A percentile compares a stretch with the other conserved stretches of the same genome.
These are phyloP conservation scores for Caenorhabditis macrosperma DNA, from an alignment of 2,888 invertebrate species.

Conservation along the genomic window DNA sequence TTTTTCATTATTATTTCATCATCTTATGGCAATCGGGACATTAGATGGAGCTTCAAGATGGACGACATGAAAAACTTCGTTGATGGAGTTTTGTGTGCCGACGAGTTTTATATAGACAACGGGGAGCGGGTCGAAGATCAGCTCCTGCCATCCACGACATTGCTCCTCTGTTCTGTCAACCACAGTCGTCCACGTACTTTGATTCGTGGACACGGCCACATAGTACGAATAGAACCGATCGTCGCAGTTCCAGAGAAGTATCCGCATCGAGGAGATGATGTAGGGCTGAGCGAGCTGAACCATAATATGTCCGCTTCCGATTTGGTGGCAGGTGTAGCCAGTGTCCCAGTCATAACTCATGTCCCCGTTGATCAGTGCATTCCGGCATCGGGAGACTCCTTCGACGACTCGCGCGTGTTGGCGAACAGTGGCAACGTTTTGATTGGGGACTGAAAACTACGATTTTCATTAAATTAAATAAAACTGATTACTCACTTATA, in stretches of 20 bases:
- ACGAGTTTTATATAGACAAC: slow-evolving; percentile 95
- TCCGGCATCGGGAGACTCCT: slow-evolving; percentile 93
- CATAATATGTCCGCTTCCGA: slow-evolving; percentile 92
- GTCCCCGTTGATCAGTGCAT: slow-evolving; percentile 96
- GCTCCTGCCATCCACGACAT: slow-evolving; percentile 94
- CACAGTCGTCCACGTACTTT: slow-evolving; percentile 84
- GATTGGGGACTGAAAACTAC: slow-evolving; percentile 85
- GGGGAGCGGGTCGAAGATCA: slow-evolving; percentile 89
- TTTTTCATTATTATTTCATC: slow-evolving; percentile 23
- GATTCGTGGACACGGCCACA: slow-evolving; percentile 82
- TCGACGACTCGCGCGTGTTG: slow-evolving; percentile 94
- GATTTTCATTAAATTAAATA: background rate
- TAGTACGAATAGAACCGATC: slow-evolving; percentile 82
- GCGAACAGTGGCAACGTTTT: slow-evolving; percentile 93
- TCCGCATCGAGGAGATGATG: slow-evolving; percentile 89
- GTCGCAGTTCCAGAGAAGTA: slow-evolving; percentile 95
- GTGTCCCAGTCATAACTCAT: slow-evolving; percentile 81
- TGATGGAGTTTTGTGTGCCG: slow-evolving; percentile 93
- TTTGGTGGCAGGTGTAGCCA: slow-evolving; percentile 80
- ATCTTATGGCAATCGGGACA: slow-evolving; percentile 38
- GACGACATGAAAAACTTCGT: slow-evolving; percentile 73
- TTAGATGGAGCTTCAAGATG: slow-evolving; percentile 54
- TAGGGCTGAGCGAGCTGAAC: slow-evolving; percentile 97
- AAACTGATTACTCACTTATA: slow-evolving; percentile 82
- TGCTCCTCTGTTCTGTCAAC: slow-evolving; percentile 90